phyloP scores from a whole-genome alignment of 2,797 vertebrate species.

The Australoheros facetus region DNA sequence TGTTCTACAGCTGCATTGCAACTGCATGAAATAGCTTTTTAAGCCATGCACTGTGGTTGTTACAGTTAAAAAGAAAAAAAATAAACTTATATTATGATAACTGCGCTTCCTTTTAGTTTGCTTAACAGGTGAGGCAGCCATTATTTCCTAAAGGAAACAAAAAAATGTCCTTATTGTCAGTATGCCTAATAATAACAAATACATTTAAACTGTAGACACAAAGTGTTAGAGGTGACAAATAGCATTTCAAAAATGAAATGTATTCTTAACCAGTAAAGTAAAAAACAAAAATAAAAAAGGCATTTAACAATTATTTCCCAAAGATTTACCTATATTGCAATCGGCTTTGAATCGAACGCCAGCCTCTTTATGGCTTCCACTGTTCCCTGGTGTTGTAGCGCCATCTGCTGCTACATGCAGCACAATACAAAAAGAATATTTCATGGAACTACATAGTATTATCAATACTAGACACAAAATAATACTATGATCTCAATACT shows the following conservation, averaged over 20 bases:
- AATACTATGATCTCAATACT: slow-evolving; percentile 36
- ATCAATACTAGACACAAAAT: slow-evolving; percentile 59
- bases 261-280: slow-evolving; percentile 60
- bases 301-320: slow-evolving; percentile 68
- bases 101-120: slow-evolving; percentile 37
- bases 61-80: slow-evolving; percentile 15
- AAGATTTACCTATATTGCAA: slow-evolving; percentile 83
- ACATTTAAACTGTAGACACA: slow-evolving; percentile 32
- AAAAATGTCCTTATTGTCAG: slow-evolving; percentile 28
- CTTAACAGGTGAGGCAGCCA: slow-evolving; percentile 43
- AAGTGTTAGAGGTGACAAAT: slow-evolving; percentile 49
- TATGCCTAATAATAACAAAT: slow-evolving; percentile 33
- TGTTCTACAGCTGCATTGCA: slow-evolving; percentile 55
- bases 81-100: slow-evolving; percentile 5
- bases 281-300: slow-evolving; percentile 22
- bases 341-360: slow-evolving; percentile 83
- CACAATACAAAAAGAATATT: slow-evolving; percentile 82
- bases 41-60: slow-evolving; percentile 53
- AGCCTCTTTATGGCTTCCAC: slow-evolving; percentile 79
- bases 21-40: slow-evolving; percentile 48
- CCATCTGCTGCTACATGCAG: slow-evolving; percentile 87
- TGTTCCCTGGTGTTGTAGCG: slow-evolving; percentile 86
- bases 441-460: slow-evolving; percentile 69
- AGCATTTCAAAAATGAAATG: slow-evolving; percentile 59
- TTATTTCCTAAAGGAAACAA: slow-evolving; percentile 40